These are phyloP conservation scores for Bucco capensis DNA, from an alignment of 2,113 vertebrate species.

Conservation along the genomic window DNA sequence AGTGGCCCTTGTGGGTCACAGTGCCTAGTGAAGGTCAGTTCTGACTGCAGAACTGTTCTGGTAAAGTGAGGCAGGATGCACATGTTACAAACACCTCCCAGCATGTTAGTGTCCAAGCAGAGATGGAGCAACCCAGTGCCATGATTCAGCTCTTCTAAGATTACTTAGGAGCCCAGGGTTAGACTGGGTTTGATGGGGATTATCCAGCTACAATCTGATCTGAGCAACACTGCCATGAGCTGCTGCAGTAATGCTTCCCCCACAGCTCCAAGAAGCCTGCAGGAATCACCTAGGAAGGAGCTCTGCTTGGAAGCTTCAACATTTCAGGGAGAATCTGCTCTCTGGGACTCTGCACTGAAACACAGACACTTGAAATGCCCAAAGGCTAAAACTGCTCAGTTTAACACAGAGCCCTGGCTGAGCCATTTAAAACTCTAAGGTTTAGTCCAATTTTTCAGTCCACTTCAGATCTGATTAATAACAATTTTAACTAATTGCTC, in stretches of 20 bases:
- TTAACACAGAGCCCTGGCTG: not conserved
- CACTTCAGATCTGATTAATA: not conserved
- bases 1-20: not conserved
- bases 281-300: not conserved
- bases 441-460: not conserved
- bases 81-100: accelerated
- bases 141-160: not conserved
- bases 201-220: too few relatives aligned
- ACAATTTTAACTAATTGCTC: not conserved
- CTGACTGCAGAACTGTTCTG: not conserved
- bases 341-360: accelerated
- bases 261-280: accelerated
- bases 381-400: not conserved
- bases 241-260: not conserved
- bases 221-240: not conserved
- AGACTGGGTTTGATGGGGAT: not conserved
- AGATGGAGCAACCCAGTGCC: not conserved
- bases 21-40: not conserved
- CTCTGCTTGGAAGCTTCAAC: not conserved
- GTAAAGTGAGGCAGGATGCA: not conserved
- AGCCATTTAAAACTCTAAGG: not conserved
- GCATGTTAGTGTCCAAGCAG: not conserved
- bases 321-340: not conserved
- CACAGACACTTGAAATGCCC: not conserved
- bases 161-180: not conserved